Base-by-base conservation (phyloP, 1,140 invertebrate species). In the Calephelis nemesis region DNA sequence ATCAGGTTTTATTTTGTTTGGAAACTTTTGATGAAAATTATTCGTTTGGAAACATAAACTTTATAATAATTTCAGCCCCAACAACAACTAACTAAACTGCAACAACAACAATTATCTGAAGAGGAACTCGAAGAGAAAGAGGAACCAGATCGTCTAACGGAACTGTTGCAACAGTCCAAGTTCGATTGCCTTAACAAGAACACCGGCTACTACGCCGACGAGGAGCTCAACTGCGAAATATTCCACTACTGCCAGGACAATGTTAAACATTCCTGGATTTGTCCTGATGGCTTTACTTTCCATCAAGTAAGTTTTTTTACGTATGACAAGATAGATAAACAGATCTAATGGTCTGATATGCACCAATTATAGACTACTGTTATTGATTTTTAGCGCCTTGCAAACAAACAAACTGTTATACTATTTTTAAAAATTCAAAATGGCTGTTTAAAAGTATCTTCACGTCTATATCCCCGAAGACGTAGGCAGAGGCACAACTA, bases 161-260 rank as follows among this genome's bases (percentile, higher is more conserved):
- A 95, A 50, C 92, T 98, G 30, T 92, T 98, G 62, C 95, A 95
- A 60, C 95, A 97, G 78, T 97, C 96, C 64, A 96, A 96, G 83
- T 98, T 98, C 86, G 93, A 94, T 79, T 98, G 97, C 83, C 92
- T 93, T 47, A 94, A 93, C 73, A 96, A 95, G 75, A 96, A 96
- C 77, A 97, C 96, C 15, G 97, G 97, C 13, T 98, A 98, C 91
- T 98, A 98, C 82, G 97, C 97, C 19, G 97, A 98, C 81, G 96
- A 97, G 76, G 96, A 96, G 63, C 93, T 98, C 30, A 94, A 95
- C 77, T 98, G 97, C 81, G 97, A 98, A 86, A 96, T 98, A 0
- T 98, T 98, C 94, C 97, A 98, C 85, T 98, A 98, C 87, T 98
- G 97, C 84, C 96, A 98, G 79, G 97, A 97, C 69, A 96, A 95